Base-by-base conservation (phyloP, 2,888 invertebrate species). In the Acanthosepion lycidas region DNA sequence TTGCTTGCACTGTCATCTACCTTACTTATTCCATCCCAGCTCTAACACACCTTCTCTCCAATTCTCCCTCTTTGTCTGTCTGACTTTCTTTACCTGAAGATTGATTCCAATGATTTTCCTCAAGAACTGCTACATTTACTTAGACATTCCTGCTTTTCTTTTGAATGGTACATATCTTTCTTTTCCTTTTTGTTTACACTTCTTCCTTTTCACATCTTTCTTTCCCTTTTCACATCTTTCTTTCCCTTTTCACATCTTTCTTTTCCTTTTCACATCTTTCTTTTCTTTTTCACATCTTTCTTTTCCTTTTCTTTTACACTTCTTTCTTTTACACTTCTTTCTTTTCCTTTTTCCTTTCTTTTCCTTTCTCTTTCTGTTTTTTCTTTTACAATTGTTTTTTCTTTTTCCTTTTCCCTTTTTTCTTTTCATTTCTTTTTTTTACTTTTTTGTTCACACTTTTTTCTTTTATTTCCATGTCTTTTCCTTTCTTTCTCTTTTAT, bases 1-100 rank as follows among this genome's bases (percentile, higher is more conserved):
- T 78, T 78, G 78, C 78, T 78, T n/a, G 9, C 78, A 78, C 78
- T 78, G 78, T 78, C 78, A 78, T 78, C 78, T 78, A 78, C 78
- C 78, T 78, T 78, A 78, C 78, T n/a, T 78, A 78, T 78, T 78
- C n/a, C 15, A n/a, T n/a, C 78, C 78, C 78, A 28, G 15, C 28
- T 78, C 28, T 78, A n/a, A 78, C 78, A 78, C 33, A 78, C 78
- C 78, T 78, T n/a, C n/a, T 33, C n/a, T 9, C 78, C 12, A 8
- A 23, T 8, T 55, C 59, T 23, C 4, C 33, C 78, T 78, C 26
- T 6, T 4, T 64, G 4, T 33, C 18, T 78, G n/a, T 33, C n/a
- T 78, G 33, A 0, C n/a, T 78, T 78, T 78, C 78, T 78, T n/a
- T 78, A 78, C 78, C 78, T 78, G 78, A 78, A 78, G 78, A 78